Base-by-base conservation (phyloP, 2,797 vertebrate species). In the Mionectes olivaceus region DNA sequence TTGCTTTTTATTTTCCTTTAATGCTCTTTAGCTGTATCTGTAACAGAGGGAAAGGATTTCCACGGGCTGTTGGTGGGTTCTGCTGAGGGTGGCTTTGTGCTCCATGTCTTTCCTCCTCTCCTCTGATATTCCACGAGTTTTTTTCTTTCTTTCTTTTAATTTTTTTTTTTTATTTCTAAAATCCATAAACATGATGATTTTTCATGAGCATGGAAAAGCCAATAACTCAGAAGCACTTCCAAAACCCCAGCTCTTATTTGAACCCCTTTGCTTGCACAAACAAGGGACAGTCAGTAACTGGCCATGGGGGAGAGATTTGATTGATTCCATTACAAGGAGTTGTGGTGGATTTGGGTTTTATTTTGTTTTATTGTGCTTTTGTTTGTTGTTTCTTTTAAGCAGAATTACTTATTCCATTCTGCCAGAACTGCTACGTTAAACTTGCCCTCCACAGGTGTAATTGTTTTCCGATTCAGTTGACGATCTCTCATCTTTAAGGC, bases 391-490 rank as follows among this genome's bases (percentile, higher is more conserved):
- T 49, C 27, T 44, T 22, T 68, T 91, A 64, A 89, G 81, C 37
- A 55, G 76, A 96, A 96, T 96, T 83, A 93, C 8, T 65, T 65
- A 83, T 59, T 87, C 39, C 23, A 63, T 60, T 71, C 94, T 91
- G 53, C 74, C 59, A 50, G 69, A 95, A 87, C 61, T 76, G 63
- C 97, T 97, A 75, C 87, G 89, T 93, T 96, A 95, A 95, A 91
- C 68, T 65, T 41, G 4, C 80, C 83, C 93, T 95, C 94, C 59
- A 23, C 9, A 60, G 87, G 83, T 81, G 43, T 77, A 79, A 60
- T 28, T 87, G 8, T 97, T 97, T 97, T 92, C 86, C 16, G 32
- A 95, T 96, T 87, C 95, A 65, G 83, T 57, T 91, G 96, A 81
- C 1, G 16, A 30, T 76, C 87, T 95, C 82, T 87, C 89, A 83